phyloP scores from a whole-genome alignment of 2,888 invertebrate genomes.

The Hemistola chrysoprasaria region DNA sequence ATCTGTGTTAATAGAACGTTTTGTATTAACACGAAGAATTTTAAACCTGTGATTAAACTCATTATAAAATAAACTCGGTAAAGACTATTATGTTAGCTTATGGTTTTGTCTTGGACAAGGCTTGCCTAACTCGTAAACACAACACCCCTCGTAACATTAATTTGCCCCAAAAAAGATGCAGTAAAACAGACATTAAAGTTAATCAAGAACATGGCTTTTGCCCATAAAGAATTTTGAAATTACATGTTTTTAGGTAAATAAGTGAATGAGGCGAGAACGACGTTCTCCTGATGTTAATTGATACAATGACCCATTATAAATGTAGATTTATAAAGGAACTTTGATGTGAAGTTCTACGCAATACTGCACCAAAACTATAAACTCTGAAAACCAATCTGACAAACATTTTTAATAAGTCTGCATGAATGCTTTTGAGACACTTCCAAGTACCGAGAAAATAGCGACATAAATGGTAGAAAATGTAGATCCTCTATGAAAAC shows the following conservation, averaged over 20 bases:
- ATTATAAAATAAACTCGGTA: slow-evolving; percentile 5
- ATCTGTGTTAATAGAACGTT: slow-evolving; percentile 72
- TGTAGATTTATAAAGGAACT: too few species aligned
- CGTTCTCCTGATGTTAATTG: too few species aligned
- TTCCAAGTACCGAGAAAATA: too few species aligned
- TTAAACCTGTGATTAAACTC: slow-evolving; percentile 25
- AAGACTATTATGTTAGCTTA: slow-evolving; percentile 25
- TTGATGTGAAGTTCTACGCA: too few species aligned
- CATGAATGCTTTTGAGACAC: too few species aligned
- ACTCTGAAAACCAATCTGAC: neutral
- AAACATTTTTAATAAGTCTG: neutral
- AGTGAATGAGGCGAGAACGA: too few species aligned
- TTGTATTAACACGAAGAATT: slow-evolving; percentile 43
- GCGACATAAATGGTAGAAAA: too few species aligned
- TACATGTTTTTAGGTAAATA: slow-evolving; percentile 5
- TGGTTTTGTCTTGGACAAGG: slow-evolving; percentile 17
- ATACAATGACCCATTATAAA: too few species aligned
- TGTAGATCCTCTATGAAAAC: slow-evolving; percentile 3
- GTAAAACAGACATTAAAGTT: slow-evolving; percentile 14
- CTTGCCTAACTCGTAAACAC: slow-evolving; percentile 22
- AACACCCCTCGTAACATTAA: slow-evolving; percentile 15
- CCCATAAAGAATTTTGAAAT: slow-evolving; percentile 11
- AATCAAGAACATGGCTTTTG: slow-evolving; percentile 12
- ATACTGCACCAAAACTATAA: neutral
- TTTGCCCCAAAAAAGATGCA: slow-evolving; percentile 15